Evolutionary conservation across 2,113 vertebrate genomes (phyloP), one percentile per base, ranked within the genome.

Genomic region (Smithornis capensis): DNA sequence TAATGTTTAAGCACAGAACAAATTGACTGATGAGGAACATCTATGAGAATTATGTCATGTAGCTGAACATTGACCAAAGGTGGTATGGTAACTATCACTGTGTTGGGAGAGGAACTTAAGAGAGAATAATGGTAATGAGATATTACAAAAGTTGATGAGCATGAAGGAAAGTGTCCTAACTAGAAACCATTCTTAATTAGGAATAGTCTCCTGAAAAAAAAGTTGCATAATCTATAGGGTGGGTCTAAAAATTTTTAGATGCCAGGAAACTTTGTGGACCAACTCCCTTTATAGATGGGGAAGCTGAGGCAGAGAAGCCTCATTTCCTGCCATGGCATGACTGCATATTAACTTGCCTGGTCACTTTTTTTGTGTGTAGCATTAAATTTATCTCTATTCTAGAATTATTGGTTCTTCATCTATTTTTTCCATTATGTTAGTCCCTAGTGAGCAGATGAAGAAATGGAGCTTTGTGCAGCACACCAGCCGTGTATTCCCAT

Each of bases 1-100:
- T 62, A 53, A 50, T 77, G 6, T 74, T 95, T 59, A 88, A 92
- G 22, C 38, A 80, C n/a, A 81, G 85, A 86, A 79, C 23, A 70
- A 63, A 63, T 33, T 93, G 85, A 90, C 24, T 59, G 63, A 90
- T 55, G 59, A 63, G 37, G 38, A 80, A 50, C 55, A 57, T 77
- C 42, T 74, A 14, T 29, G 55, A 88, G 47, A 90, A 67, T 52
- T 81, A 71, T 24, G 27, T 77, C 50, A 59, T 0, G 4, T 16
- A 69, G 50, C 52, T 90, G 74, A 95, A 63, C 52, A 10, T 1
- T 44, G 69, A 87, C 42, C 56, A 73, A 14, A 35, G 18, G 33
- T 56, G 29, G 37, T 67, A 42, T 0, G 0, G 52, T 35, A 55
- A 50, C 59, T 49, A 3, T 29, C 19, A n/a, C 12, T 31, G 23